Evolutionary conservation across 2,888 invertebrate species (phyloP), one percentile per base, ranked within the genome.

Genomic region (Andrena praecox): DNA sequence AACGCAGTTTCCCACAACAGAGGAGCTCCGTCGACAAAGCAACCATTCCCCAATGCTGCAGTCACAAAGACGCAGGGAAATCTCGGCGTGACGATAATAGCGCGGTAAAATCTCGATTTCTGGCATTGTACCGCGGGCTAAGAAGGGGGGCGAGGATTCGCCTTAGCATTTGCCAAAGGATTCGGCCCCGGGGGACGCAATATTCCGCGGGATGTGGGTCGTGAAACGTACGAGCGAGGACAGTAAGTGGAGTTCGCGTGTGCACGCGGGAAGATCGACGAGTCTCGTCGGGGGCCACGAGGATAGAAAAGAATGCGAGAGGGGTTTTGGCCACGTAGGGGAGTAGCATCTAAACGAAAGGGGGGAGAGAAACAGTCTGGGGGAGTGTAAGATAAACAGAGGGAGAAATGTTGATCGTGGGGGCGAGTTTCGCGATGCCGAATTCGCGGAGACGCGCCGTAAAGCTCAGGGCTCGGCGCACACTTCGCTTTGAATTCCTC

Each of bases 91-190:
- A 31, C 71, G 69, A 72, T 78, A 81, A 80, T 72, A 69, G 50
- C 76, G 56, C 50, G 50, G 62, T 76, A 76, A 84, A 80, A 66
- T 76, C 76, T 42, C 73, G 82, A 73, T 77, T 80, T 71, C 64
- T 50, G 72, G 59, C 59, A 48, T 68, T 74, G 33, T 66, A 60
- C 52, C 20, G 59, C 8, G 10, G 10, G 50, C 31, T 63, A 69
- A 73, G 59, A 56, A 56, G 63, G 74, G 56, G 73, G 75, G 72
- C 80, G 82, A 85, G 80, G 77, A 83, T 77, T 75, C 73, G 74
- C 68, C 83, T 80, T 64, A 76, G 71, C 85, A 69, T 83, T 85
- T 80, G 83, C 82, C 85, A 85, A 83, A 85, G 80, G 83, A 83
- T 85, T 77, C 80, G 85, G 77, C 62, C 62, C 31, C 62, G 35